phyloP scores from a whole-genome alignment of 2,888 invertebrate species.

The Melikaiella ostensackeni region DNA sequence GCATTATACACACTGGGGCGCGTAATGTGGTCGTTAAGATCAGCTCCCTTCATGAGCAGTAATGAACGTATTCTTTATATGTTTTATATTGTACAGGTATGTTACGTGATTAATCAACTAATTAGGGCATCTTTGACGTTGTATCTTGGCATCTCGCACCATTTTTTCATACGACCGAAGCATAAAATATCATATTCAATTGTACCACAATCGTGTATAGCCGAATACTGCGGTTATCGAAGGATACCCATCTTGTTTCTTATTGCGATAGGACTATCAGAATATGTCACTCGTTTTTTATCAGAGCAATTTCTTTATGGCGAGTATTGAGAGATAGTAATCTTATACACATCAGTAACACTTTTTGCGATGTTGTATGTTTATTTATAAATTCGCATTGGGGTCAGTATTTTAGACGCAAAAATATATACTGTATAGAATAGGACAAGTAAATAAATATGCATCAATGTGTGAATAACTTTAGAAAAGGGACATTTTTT shows the following conservation, averaged over 20 bases:
- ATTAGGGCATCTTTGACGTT: conserved; percentile 40
- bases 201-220: conserved; percentile 2
- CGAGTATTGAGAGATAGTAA: conserved; percentile 13
- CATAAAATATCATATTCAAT: conserved; percentile 34
- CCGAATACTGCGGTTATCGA: conserved; percentile 32
- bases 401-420: too few relatives aligned
- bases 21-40: conserved; percentile 5
- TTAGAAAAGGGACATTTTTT: not conserved
- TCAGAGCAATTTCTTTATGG: conserved; percentile 48
- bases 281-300: conserved; percentile 58
- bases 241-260: conserved; percentile 10
- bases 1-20: not conserved
- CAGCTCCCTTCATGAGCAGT: not conserved
- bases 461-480: not conserved
- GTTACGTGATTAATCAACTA: conserved; percentile 43
- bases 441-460: not conserved
- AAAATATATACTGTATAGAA: not conserved
- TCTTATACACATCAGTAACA: conserved; percentile 32
- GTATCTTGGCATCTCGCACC: not conserved
- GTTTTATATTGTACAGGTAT: not conserved
- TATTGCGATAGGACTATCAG: conserved; percentile 54
- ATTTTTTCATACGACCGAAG: conserved; percentile 27
- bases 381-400: not conserved
- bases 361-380: not conserved
- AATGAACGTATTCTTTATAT: not conserved